These are phyloP conservation scores for Gymnodraco acuticeps DNA, from an alignment of 2,797 vertebrate species.

Conservation along the genomic window DNA sequence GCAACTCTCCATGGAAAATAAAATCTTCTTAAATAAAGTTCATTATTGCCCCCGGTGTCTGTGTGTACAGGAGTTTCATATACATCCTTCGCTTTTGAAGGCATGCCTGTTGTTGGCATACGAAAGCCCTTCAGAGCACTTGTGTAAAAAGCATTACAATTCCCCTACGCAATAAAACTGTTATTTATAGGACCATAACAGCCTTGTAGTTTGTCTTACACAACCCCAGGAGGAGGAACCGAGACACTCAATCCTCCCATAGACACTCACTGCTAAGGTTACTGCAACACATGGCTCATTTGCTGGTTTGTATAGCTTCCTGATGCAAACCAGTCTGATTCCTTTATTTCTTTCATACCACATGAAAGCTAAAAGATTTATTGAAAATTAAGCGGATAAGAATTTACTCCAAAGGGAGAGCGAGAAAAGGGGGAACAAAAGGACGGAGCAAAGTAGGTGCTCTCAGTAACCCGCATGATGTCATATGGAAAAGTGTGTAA, in stretches of 20 bases:
- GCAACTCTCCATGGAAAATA: neutral
- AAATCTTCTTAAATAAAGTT: neutral
- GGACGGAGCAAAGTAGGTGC: slow-evolving; percentile 61
- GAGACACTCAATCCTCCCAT: slow-evolving; percentile 71
- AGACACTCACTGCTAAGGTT: slow-evolving; percentile 64
- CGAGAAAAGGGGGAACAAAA: slow-evolving; percentile 48
- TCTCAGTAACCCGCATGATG: slow-evolving; percentile 78
- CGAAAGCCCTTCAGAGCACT: slow-evolving; percentile 76
- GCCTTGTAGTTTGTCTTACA: slow-evolving; percentile 87
- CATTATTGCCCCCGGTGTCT: slow-evolving; percentile 2
- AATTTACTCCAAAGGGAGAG: slow-evolving; percentile 68
- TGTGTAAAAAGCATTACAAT: slow-evolving; percentile 84
- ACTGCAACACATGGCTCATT: slow-evolving; percentile 56
- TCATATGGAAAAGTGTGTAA: slow-evolving; percentile 83
- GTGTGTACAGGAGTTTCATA: slow-evolving; percentile 29
- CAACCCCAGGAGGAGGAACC: slow-evolving; percentile 79
- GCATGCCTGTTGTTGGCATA: slow-evolving; percentile 68
- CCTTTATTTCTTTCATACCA: slow-evolving; percentile 58
- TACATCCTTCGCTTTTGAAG: slow-evolving; percentile 35
- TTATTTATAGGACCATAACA: slow-evolving; percentile 87
- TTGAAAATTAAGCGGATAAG: slow-evolving; percentile 78
- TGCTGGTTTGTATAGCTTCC: slow-evolving; percentile 57
- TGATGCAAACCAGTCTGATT: slow-evolving; percentile 67
- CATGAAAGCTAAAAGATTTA: slow-evolving; percentile 77
- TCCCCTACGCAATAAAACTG: slow-evolving; percentile 80